Conservation (phyloP, 2,113 vertebrate genomes). For the Morone chrysops region DNA sequence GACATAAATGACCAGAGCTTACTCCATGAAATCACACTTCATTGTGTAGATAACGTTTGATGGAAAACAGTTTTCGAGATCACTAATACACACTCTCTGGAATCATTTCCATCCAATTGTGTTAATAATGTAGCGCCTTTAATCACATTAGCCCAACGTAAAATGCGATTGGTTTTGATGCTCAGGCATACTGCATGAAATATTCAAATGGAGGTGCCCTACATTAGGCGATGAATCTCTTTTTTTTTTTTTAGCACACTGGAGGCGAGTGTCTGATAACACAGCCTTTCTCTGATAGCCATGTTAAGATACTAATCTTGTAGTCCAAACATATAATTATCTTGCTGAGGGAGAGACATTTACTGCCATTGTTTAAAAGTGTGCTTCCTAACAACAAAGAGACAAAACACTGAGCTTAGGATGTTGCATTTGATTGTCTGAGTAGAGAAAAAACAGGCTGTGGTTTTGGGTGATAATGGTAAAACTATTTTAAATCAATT, state of each 20-base stretch:
- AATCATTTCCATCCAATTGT: conserved; percentile 38
- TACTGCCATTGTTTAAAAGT: conserved; percentile 7
- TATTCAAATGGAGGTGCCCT: conserved; percentile 72
- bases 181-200: conserved; percentile 59
- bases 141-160: conserved; percentile 61
- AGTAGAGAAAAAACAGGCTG: background rate
- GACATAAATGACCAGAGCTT: conserved; percentile 9
- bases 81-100: conserved; percentile 26
- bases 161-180: conserved; percentile 57
- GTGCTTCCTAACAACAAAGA: background rate
- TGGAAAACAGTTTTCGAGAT: conserved; percentile 33
- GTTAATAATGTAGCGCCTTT: conserved; percentile 59
- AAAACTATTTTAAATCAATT: background rate
- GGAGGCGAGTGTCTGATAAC: conserved; percentile 56
- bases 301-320: conserved; percentile 62
- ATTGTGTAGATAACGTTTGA: conserved; percentile 36
- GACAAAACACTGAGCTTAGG: background rate
- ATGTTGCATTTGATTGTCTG: background rate
- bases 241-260: conserved; percentile 30
- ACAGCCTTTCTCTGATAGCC: conserved; percentile 30
- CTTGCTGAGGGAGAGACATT: conserved; percentile 13
- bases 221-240: conserved; percentile 55
- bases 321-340: conserved; percentile 47
- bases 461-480: background rate
- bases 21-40: conserved; percentile 24